A percentile compares a stretch with the other conserved stretches of the same genome.
These are phyloP conservation scores for Elgonia sp. DNA, from an alignment of 2,888 invertebrate genomes.

Conservation along the genomic window DNA sequence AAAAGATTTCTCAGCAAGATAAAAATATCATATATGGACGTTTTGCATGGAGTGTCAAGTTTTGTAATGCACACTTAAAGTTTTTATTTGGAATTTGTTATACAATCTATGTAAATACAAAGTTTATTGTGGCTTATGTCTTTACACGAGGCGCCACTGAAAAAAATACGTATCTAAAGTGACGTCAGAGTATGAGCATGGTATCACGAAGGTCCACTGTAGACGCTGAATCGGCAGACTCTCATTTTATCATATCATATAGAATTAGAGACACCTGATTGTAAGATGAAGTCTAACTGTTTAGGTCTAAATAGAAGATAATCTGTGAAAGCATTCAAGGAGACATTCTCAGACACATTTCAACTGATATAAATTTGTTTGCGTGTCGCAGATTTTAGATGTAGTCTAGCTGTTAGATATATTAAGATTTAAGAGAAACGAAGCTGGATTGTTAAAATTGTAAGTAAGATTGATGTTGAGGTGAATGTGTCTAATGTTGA, in stretches of 20 bases:
- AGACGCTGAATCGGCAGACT: background rate
- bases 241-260: background rate
- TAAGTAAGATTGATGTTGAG: no score
- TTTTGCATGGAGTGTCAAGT: no score
- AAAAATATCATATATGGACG: no score
- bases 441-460: no score
- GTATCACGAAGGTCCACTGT: background rate
- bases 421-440: no score
- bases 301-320: background rate
- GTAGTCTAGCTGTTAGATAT: no score
- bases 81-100: background rate
- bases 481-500: no score
- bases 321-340: background rate
- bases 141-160: background rate
- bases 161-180: background rate
- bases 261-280: background rate
- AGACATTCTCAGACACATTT: background rate
- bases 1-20: no score
- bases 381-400: background rate
- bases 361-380: background rate
- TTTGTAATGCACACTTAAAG: background rate
- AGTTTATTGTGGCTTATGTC: background rate
- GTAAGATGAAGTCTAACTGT: background rate
- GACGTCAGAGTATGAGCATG: background rate
- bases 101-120: background rate